These are phyloP conservation scores for Bombus polaris DNA, from an alignment of 1,140 invertebrate species.

Conservation along the genomic window DNA sequence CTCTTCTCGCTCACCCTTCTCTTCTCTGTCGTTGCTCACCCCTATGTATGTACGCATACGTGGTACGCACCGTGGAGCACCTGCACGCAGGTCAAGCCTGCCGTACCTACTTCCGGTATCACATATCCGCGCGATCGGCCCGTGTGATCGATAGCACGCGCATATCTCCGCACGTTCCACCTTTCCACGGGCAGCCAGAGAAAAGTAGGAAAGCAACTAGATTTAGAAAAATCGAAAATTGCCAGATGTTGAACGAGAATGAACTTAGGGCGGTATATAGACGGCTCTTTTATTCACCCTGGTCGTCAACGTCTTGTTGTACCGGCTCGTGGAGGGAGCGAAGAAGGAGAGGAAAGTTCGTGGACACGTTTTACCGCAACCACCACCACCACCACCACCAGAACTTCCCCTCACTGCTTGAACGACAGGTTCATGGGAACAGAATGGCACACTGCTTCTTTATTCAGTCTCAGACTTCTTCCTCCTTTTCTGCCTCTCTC, in stretches of 20 bases:
- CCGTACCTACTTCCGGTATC: slow-evolving; percentile 67
- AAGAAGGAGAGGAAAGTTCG: background rate
- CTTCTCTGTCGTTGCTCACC: slow-evolving; percentile 23
- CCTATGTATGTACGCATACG: slow-evolving; percentile 51
- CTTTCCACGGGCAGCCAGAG: background rate
- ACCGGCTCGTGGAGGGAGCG: background rate
- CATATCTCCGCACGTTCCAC: slow-evolving; percentile 49
- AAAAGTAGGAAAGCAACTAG: background rate
- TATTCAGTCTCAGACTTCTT: background rate
- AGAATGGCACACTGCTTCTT: background rate
- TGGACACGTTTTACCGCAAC: slow-evolving; percentile 37
- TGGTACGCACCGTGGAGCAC: slow-evolving; percentile 50
- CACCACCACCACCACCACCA: slow-evolving; percentile 17
- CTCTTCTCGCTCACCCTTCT: slow-evolving; percentile 50
- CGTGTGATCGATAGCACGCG: slow-evolving; percentile 66
- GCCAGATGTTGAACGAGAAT: too few species aligned
- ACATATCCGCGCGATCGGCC: slow-evolving; percentile 63
- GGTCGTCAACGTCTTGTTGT: background rate
- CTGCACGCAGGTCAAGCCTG: slow-evolving; percentile 63
- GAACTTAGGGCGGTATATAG: background rate
- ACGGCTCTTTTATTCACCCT: background rate
- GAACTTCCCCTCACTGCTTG: background rate
- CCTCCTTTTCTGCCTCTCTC: background rate
- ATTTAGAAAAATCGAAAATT: background rate
- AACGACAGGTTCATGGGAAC: slow-evolving; percentile 19